phyloP scores from a whole-genome alignment of 30 jellyfish, hydroid and myxozoan species.

The Turritopsis dohrnii region DNA sequence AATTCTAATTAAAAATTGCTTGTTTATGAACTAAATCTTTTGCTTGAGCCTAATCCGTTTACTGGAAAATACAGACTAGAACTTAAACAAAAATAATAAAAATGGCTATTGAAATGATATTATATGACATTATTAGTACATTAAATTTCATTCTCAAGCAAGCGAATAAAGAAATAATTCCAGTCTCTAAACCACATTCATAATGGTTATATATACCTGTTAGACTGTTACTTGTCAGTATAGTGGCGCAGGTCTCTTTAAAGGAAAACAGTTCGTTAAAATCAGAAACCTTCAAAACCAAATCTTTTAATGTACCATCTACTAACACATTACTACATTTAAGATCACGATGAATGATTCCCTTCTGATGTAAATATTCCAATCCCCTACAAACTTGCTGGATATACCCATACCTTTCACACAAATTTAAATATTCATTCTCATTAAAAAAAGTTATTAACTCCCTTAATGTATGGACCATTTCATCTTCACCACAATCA shows the following conservation, averaged over 20 bases:
- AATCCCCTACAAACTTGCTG: constrained; percentile 14
- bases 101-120: neutral
- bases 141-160: neutral
- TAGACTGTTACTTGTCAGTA: constrained; percentile 17
- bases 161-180: neutral
- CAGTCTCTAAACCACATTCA: neutral
- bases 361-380: constrained; percentile 10
- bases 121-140: neutral
- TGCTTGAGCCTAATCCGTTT: neutral
- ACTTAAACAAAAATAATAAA: neutral
- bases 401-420: constrained; percentile 7
- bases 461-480: constrained; percentile 1
- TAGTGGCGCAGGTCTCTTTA: constrained; percentile 12
- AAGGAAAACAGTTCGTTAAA: constrained; percentile 14
- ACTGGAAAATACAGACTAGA: neutral
- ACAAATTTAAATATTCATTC: neutral
- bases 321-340: constrained; percentile 18
- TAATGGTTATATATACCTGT: constrained; percentile 5
- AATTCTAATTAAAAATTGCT: neutral
- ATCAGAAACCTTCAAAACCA: constrained; percentile 13
- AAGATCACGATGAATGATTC: constrained; percentile 20
- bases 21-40: neutral
- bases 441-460: constrained; percentile 19
- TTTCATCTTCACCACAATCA: neutral
- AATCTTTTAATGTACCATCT: constrained; percentile 12